Base-by-base conservation (phyloP, 1,140 invertebrate genomes). In the Panagrolaimus sp. region DNA sequence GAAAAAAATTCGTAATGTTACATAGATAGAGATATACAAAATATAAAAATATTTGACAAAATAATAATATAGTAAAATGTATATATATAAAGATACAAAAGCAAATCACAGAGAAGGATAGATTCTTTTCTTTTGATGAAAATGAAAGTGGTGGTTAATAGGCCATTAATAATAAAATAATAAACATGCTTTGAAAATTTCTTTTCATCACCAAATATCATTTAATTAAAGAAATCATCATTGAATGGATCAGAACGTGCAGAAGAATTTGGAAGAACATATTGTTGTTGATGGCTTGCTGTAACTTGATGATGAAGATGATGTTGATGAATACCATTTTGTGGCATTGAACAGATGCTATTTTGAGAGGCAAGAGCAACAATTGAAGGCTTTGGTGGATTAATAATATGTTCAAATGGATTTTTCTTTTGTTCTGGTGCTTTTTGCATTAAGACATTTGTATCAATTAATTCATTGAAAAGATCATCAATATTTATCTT, bases 401-500 rank as follows among this genome's bases (percentile, higher is more conserved):
- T 78, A 27, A 79, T 69, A 42, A 78, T 67, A 48, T 79, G 77
- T 42, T 79, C 77, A 46, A 78, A 78, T 14, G 77, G 77, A 51
- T 78, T 78, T 63, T 77, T 78, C 65, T 79, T 78, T 14, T 65
- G 74, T 64, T 69, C 65, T 16, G 67, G 47, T 1, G 73, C 31
- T n/a, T 66, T 44, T n/a, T 16, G 38, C 45, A 51, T 31, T 11
- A 27, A 25, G 13, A 69, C 53, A 38, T 38, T 68, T 25, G 53
- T 38, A 25, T 57, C 51, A 69, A 57, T 57, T 20, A 57, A 27
- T 27, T 62, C 68, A 47, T 57, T 68, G 20, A 77, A 68, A 16
- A 82, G 76, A 42, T 67, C 63, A 51, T 82, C 74, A 74, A 82
- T 81, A 67, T 82, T 77, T 7, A 82, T 81, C 13, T 82, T 69